Evolutionary conservation across 2,113 vertebrate species (phyloP).

Genomic region (Pedetes capensis): DNA sequence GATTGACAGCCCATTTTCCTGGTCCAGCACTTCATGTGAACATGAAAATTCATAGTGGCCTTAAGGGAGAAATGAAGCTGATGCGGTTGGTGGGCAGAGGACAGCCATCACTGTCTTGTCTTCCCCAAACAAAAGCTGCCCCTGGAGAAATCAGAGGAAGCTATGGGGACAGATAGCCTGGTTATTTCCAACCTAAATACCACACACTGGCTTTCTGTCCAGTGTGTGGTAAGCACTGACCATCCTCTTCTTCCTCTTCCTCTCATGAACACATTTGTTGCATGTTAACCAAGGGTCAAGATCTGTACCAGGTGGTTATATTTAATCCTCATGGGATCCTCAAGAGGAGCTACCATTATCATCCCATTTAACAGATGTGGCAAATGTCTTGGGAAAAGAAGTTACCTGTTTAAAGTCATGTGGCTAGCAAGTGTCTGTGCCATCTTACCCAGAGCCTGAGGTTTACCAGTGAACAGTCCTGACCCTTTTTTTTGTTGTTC

Average conservation of each 20-base stretch:
- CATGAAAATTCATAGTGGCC: slow-evolving; percentile 26
- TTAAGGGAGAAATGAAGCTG: neutral
- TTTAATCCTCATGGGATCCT: neutral
- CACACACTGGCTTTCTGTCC: neutral
- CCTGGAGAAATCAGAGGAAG: neutral
- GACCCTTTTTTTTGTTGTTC: neutral
- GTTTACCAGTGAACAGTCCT: neutral
- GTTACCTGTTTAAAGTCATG: neutral
- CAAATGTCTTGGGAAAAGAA: neutral
- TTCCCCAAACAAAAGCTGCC: neutral
- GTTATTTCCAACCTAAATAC: neutral
- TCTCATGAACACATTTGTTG: neutral
- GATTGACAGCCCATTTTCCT: neutral
- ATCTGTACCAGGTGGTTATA: neutral
- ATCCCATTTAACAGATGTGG: neutral
- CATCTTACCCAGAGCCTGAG: neutral
- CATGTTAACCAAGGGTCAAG: neutral
- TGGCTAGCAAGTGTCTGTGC: too few species aligned
- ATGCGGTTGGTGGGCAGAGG: neutral
- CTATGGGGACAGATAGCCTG: neutral
- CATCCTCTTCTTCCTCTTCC: neutral
- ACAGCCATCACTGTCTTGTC: neutral
- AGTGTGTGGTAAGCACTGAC: accelerated
- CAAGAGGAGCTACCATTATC: neutral
- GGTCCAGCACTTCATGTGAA: neutral